Evolutionary conservation across 1,140 invertebrate genomes (phyloP).

Genomic region (Nixonia krombeini): DNA sequence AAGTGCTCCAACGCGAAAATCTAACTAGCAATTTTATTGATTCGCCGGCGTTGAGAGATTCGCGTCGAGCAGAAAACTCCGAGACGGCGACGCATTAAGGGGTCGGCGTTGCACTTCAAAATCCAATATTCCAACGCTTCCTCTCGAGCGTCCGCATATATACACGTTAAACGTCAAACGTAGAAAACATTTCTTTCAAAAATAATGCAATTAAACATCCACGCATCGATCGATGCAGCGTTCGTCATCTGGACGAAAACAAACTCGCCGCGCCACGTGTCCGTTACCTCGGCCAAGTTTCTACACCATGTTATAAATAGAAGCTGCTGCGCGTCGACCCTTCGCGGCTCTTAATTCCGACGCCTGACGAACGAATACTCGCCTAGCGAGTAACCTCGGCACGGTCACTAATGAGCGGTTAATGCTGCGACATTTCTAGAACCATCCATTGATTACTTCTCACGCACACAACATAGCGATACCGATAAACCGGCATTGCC

Average conservation of each 20-base stretch:
- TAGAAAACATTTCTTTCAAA: no score
- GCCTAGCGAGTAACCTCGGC: conserved; percentile 28
- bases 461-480: conserved; percentile 19
- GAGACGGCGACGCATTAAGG: no score
- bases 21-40: no score
- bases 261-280: conserved; percentile 39
- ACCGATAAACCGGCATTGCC: conserved; percentile 38
- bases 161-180: no score
- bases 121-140: no score
- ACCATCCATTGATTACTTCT: conserved; percentile 41
- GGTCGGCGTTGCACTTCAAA: no score
- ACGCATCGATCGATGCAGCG: no score
- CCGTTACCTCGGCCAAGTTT: conserved; percentile 45
- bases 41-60: no score
- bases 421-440: conserved; percentile 38
- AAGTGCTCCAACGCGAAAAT: no score
- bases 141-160: no score
- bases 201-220: no score
- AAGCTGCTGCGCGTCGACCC: conserved; percentile 17
- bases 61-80: no score
- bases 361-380: conserved; percentile 27
- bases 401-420: conserved; percentile 24
- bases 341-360: conserved; percentile 31
- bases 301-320: conserved; percentile 42
- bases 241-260: conserved; percentile 43